Conservation (phyloP, 2,113 vertebrate species). For the Platycercus adscitus region DNA sequence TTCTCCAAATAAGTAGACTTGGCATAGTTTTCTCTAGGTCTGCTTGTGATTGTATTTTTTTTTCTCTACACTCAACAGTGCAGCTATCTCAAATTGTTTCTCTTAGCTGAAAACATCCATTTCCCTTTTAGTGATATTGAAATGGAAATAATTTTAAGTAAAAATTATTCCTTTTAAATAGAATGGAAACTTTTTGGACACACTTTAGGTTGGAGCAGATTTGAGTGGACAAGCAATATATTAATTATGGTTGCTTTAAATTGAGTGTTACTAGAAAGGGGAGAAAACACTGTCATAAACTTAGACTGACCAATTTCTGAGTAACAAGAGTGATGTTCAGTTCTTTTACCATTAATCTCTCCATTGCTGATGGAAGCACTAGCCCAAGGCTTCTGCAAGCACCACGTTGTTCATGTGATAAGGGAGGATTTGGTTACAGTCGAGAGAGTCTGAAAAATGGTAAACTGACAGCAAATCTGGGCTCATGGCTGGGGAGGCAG, state of each 20-base stretch:
- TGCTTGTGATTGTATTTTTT: background rate
- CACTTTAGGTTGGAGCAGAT: background rate
- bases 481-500: slow-evolving; percentile 68
- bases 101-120: background rate
- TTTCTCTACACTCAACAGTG: background rate
- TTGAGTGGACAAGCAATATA: background rate
- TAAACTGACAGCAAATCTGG: slow-evolving; percentile 65
- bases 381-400: slow-evolving; percentile 65
- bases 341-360: slow-evolving; percentile 57
- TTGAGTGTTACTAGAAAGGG: background rate
- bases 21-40: too few species aligned
- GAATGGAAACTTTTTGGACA: background rate
- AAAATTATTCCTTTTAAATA: background rate
- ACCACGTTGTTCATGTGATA: slow-evolving; percentile 62
- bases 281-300: slow-evolving; percentile 1
- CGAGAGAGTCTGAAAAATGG: slow-evolving; percentile 68
- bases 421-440: slow-evolving; percentile 71
- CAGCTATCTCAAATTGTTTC: background rate
- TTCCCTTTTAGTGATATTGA: background rate
- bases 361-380: slow-evolving; percentile 71
- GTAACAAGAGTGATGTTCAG: slow-evolving; percentile 27
- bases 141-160: background rate
- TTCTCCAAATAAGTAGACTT: too few species aligned
- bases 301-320: slow-evolving; percentile 23
- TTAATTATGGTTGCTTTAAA: background rate